A percentile compares a stretch with the other conserved stretches of the same genome.
These are phyloP conservation scores for Myrmophylax atrothorax DNA, from an alignment of 2,113 vertebrate species.

Conservation along the genomic window DNA sequence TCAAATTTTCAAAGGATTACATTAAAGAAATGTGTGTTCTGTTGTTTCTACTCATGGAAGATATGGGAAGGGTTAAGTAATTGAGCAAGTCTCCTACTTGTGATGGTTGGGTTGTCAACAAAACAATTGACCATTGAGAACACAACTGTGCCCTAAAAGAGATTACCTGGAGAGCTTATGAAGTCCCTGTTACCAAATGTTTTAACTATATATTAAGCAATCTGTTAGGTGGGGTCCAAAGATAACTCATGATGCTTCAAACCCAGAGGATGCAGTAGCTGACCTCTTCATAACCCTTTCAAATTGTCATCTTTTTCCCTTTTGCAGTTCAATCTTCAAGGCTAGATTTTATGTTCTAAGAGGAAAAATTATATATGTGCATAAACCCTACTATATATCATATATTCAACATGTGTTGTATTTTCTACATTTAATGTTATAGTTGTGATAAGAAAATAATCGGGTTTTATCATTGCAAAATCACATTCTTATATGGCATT, in stretches of 20 bases:
- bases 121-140: neutral
- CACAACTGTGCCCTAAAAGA: neutral
- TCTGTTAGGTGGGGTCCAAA: neutral
- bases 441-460: neutral
- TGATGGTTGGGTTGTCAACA: neutral
- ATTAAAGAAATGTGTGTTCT: neutral
- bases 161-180: neutral
- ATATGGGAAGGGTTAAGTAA: neutral
- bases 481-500: neutral
- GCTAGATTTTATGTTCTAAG: neutral
- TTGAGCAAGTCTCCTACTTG: neutral
- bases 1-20: neutral
- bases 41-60: neutral
- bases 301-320: neutral
- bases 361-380: neutral
- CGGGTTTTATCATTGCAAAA: neutral
- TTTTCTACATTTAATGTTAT: neutral
- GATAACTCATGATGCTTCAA: neutral
- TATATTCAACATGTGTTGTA: neutral
- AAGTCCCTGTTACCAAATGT: neutral
- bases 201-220: neutral
- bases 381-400: neutral
- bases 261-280: neutral
- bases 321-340: neutral
- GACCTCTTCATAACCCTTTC: neutral